phyloP scores from a whole-genome alignment of 2,113 vertebrate genomes.

The Engraulis encrasicolus region DNA sequence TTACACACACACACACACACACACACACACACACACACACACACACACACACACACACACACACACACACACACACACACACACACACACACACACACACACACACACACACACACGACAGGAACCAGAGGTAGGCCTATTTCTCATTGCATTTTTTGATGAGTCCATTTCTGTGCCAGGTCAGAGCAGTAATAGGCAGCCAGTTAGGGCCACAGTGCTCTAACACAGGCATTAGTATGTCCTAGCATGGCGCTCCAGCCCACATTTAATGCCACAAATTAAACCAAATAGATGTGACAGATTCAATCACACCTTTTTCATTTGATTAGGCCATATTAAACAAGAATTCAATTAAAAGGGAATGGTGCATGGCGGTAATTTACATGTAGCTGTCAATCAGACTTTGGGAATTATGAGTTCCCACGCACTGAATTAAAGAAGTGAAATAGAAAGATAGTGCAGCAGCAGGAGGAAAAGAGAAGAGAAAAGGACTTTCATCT shows the following conservation, averaged over 20 bases:
- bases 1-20: no score
- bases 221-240: constrained; percentile 65
- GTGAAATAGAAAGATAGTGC: neutral
- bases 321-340: neutral
- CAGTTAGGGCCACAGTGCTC: neutral
- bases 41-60: no score
- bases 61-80: neutral
- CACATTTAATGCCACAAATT: constrained; percentile 64
- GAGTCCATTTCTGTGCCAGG: neutral
- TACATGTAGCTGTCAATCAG: constrained; percentile 8
- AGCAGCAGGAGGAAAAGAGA: neutral
- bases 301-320: constrained; percentile 61
- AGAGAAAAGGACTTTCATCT: neutral
- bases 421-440: neutral
- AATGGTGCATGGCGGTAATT: neutral
- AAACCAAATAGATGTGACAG: constrained; percentile 60
- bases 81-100: neutral
- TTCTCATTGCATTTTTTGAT: neutral
- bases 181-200: neutral
- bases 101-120: neutral
- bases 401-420: neutral
- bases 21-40: no score
- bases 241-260: constrained; percentile 63
- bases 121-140: neutral
- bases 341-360: neutral